Evolutionary conservation across 92 coral and sea anemone species (phyloP), one percentile per base, ranked within the genome.

Genomic region (Nematostella vectensis): DNA sequence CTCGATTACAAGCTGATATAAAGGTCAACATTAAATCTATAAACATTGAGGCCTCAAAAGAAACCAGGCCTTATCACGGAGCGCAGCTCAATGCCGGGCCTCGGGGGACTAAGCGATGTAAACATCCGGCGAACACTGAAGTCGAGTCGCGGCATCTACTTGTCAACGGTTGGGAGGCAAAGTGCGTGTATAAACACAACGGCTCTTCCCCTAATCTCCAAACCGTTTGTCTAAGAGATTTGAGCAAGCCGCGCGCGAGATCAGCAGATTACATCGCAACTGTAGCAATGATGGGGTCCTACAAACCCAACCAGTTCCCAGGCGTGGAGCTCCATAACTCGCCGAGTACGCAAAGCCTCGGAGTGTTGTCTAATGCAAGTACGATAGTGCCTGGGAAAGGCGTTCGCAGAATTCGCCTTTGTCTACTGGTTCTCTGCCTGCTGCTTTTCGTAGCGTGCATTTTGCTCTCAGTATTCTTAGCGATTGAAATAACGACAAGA

Each of bases 331-430:
- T 79, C 38, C 62, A 58, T 62, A 29, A 61, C 11, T 66, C 55
- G 18, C 71, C 82, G 0, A 83, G 89, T 61, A 71, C 83, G 4
- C 96, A 87, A 55, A 76, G 83, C 27, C 82, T 77, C 20, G 95
- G 83, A 12, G 79, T 81, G 2, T 36, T 58, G 62, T 60, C 83
- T 0, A 50, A 19, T 1, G 57, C 64, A 9, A 72, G 83, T 25
- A 69, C 66, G 30, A 65, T 63, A 44, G 73, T 61, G 10, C 74
- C 74, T 13, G 76, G 62, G 16, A 61, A 65, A 43, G 47, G 74
- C 3, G 17, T 16, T 0, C 50, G 54, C n/a, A 75, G 69, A 10
- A 77, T 42, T 42, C 62, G 65, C 47, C 51, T 72, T 0, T 67
- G 58, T 8, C 61, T 83, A 8, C 29, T 73, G 15, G 37, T 68